Conservation (phyloP, 2,797 vertebrate species). For the Myotis pilosus region DNA sequence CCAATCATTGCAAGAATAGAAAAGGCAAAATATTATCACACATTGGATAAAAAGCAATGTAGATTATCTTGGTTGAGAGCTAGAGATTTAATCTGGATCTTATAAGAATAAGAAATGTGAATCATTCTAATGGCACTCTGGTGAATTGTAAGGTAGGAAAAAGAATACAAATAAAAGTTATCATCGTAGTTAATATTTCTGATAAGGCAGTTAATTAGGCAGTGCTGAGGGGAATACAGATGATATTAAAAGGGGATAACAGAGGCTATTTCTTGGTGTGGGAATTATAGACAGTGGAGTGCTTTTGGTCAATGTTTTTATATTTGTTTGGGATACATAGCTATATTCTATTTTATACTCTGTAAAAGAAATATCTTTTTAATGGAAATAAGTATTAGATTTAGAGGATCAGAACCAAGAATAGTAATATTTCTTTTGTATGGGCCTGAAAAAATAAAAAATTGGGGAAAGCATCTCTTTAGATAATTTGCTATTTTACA, state of each 20-base stretch:
- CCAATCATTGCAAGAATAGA: background rate
- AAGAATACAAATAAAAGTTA: background rate
- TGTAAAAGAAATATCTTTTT: conserved; percentile 4
- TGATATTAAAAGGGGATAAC: background rate
- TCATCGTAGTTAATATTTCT: background rate
- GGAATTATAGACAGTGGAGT: background rate
- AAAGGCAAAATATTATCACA: background rate
- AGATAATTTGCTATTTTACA: background rate
- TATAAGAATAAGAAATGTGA: background rate
- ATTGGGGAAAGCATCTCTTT: background rate
- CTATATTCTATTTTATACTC: background rate
- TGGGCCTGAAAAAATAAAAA: background rate
- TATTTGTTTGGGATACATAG: background rate
- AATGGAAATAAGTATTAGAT: background rate
- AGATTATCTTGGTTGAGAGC: background rate
- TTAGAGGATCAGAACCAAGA: background rate
- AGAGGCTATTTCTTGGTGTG: background rate
- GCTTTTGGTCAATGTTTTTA: background rate
- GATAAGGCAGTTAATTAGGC: background rate
- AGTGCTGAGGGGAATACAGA: background rate
- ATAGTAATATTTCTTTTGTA: background rate
- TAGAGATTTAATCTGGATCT: background rate
- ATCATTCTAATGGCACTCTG: background rate
- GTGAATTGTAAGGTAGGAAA: background rate
- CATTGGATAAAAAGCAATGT: background rate